Percentiles rank a stretch among this genome's conserved stretches.
These are phyloP conservation scores for Clangula hyemalis DNA, from an alignment of 2,797 vertebrate genomes.

Conservation along the genomic window DNA sequence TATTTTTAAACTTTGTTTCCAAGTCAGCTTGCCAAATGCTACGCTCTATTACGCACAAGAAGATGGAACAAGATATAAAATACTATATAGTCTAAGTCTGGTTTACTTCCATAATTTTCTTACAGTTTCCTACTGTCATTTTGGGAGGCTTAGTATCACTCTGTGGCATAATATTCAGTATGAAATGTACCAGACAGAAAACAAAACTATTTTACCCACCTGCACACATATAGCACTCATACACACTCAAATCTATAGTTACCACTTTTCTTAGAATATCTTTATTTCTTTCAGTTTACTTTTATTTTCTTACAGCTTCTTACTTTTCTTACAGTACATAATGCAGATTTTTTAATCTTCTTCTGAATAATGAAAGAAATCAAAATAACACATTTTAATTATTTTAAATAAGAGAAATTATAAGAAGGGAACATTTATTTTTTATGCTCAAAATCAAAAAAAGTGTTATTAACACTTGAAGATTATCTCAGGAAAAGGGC, in stretches of 20 bases:
- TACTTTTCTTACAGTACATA: background rate
- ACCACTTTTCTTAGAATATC: background rate
- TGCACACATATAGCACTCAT: rapidly evolving
- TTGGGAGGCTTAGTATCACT: background rate
- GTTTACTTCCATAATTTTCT: background rate
- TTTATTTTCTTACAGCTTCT: no score
- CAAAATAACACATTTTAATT: background rate
- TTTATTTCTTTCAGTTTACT: background rate
- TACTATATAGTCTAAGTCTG: background rate
- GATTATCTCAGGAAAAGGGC: background rate
- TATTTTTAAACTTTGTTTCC: background rate
- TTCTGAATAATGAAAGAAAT: background rate
- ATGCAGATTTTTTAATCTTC: background rate
- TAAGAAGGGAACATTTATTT: background rate
- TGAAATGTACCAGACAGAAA: background rate
- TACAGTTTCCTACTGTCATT: background rate
- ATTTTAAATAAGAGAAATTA: background rate
- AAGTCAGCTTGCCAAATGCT: background rate
- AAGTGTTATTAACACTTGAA: background rate
- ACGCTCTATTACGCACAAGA: background rate
- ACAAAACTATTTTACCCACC: background rate
- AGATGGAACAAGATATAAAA: background rate
- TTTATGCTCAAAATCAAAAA: background rate
- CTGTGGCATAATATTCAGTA: background rate
- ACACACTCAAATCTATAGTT: background rate